Evolutionary conservation across 1,140 invertebrate species (phyloP).

Genomic region (Reticulitermes speratus): DNA sequence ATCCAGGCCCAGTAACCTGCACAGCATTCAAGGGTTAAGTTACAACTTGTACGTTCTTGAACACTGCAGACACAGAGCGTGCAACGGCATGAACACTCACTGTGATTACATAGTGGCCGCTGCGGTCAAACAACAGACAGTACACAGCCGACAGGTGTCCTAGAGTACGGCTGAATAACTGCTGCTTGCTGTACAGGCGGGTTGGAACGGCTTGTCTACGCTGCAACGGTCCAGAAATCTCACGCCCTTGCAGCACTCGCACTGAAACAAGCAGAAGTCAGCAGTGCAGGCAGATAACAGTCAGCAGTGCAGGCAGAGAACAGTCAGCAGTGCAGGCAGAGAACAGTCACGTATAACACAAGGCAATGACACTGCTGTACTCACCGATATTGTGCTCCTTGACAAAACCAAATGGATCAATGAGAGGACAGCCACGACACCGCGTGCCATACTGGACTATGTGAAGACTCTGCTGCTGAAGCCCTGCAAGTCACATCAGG

Average conservation of each 20-base stretch:
- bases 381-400: constrained; percentile 30
- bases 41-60: too few species aligned
- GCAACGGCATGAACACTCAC: constrained; percentile 51
- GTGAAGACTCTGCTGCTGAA: not conserved
- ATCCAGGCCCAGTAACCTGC: too few species aligned
- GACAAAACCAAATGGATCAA: not conserved
- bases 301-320: not conserved
- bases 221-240: constrained; percentile 63
- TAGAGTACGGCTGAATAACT: constrained; percentile 78
- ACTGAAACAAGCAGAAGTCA: constrained; percentile 49
- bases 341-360: not conserved
- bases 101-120: constrained; percentile 90
- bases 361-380: not conserved
- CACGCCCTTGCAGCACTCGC: constrained; percentile 65
- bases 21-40: too few species aligned
- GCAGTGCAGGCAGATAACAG: not conserved
- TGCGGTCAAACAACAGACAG: constrained; percentile 92
- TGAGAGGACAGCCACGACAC: not conserved
- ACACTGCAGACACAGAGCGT: too few species aligned
- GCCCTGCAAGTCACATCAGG: not conserved
- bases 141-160: constrained; percentile 96
- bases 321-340: not conserved
- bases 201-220: constrained; percentile 64
- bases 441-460: constrained; percentile 26
- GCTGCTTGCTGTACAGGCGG: constrained; percentile 69